Evolutionary conservation across 2,797 vertebrate genomes (phyloP), one percentile per base, ranked within the genome.

Genomic region (Psittacula echo): DNA sequence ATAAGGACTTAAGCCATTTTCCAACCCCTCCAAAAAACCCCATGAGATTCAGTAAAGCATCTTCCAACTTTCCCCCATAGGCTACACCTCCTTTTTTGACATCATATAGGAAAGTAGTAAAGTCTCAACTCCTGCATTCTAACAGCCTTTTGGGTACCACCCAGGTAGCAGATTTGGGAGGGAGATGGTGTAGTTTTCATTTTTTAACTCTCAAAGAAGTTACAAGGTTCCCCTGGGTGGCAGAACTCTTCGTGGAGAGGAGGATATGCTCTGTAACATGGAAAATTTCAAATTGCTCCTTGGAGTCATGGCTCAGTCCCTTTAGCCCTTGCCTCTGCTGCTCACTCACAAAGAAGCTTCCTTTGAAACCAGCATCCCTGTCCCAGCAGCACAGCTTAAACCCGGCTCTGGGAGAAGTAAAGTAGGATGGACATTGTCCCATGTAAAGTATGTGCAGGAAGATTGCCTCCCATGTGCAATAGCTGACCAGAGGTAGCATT

Each of bases 221-320:
- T 6, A 58, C n/a, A 80, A 22, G 7, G 17, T 68, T 22, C 78
- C 42, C 26, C 53, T 29, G 23, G 20, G 10, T 75, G 62, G 26
- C 47, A 72, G 29, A 45, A 65, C 27, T 7, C 56, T 72, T 88
- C 61, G 37, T 26, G 53, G 53, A 81, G 61, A 41, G 13, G 11
- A 93, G 45, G 83, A 70, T 91, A 37, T 19, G 42, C 54, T 66
- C 60, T 32, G 32, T 24, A 50, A 64, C 9, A 26, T 3, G 85
- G 85, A 74, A 81, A 77, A 67, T 44, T 81, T 64, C 74, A 32
- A 93, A 91, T n/a, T 50, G 44, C 19, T 86, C 51, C 70, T 89
- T 65, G 53, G 45, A 65, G 81, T 61, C 54, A 61, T 2, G 0
- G 3, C 30, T n/a, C 10, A 13, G 37, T 72, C 74, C 71, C 62